Percentiles rank a stretch among this genome's conserved stretches.
Evolutionary conservation across 2,888 invertebrate species (phyloP).

Genomic region (Phalangium opilio): DNA sequence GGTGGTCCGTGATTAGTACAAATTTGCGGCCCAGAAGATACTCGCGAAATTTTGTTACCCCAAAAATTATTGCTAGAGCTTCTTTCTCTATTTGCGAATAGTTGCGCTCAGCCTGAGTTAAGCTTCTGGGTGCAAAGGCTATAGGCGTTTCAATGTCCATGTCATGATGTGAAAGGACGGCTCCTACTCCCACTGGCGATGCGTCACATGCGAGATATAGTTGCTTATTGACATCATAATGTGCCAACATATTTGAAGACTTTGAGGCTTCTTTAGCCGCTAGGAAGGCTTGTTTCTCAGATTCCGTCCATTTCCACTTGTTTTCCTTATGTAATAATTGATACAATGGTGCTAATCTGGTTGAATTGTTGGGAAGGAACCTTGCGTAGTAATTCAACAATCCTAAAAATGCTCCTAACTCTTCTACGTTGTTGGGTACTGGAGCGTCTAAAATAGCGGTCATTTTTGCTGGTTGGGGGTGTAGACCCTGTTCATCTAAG

Average conservation of each 20-base stretch:
- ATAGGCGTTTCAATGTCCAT: slow-evolving; percentile 28
- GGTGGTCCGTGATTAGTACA: too few species aligned
- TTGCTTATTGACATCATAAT: slow-evolving; percentile 25
- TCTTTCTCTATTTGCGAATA: slow-evolving; percentile 17
- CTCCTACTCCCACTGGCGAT: slow-evolving; percentile 23
- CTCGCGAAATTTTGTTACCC: too few species aligned
- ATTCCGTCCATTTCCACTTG: slow-evolving; percentile 15
- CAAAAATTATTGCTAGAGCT: slow-evolving; percentile 29
- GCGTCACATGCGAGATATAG: slow-evolving; percentile 30
- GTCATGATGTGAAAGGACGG: slow-evolving; percentile 24
- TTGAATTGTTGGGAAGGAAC: too few species aligned
- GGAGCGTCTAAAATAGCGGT: slow-evolving; percentile 23
- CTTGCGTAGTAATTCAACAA: slow-evolving; percentile 24
- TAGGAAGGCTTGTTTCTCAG: slow-evolving; percentile 18
- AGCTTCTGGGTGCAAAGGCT: slow-evolving; percentile 19
- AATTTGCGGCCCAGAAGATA: too few species aligned
- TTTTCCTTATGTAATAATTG: slow-evolving; percentile 15
- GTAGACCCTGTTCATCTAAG: slow-evolving; percentile 18
- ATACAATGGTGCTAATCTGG: slow-evolving; percentile 21
- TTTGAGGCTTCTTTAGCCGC: slow-evolving; percentile 21
- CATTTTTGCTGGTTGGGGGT: slow-evolving; percentile 18
- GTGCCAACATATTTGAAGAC: slow-evolving; percentile 21
- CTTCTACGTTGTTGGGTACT: slow-evolving; percentile 20
- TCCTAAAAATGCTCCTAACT: slow-evolving; percentile 23
- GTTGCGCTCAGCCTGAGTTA: too few species aligned